phyloP scores from a whole-genome alignment of 2,797 vertebrate genomes.

The Sternotherus odoratus region DNA sequence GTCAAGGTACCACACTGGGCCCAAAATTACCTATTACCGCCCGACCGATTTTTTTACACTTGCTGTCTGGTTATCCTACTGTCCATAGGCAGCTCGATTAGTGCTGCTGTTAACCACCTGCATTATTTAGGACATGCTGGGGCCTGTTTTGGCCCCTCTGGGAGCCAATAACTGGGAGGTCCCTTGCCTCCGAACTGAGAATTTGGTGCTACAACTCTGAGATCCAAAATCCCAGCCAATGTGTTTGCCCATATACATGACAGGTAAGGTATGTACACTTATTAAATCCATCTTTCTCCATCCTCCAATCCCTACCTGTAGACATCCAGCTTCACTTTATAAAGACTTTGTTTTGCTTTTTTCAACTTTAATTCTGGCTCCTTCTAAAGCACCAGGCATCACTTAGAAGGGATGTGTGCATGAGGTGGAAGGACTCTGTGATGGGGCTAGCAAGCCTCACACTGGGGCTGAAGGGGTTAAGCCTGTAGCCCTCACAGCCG shows the following conservation, averaged over 20 bases:
- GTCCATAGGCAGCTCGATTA: background rate
- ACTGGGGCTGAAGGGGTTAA: too few relatives aligned
- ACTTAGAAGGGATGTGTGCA: background rate
- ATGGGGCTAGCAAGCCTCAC: too few relatives aligned
- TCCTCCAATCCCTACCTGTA: background rate
- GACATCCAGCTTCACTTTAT: background rate
- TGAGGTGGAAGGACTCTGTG: background rate
- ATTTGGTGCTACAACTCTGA: slow-evolving; percentile 15
- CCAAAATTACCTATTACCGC: too few relatives aligned
- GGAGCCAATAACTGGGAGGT: background rate
- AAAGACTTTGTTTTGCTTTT: background rate
- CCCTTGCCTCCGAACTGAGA: background rate
- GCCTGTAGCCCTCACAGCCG: too few relatives aligned
- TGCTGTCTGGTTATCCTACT: background rate
- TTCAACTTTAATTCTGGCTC: slow-evolving; percentile 30
- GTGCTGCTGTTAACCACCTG: background rate
- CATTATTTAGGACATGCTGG: background rate
- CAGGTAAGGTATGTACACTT: background rate
- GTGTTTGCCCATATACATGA: background rate
- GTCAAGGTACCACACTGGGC: too few relatives aligned
- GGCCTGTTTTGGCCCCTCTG: background rate
- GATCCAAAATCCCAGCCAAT: background rate
- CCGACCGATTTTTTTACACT: too few relatives aligned
- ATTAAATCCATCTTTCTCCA: background rate
- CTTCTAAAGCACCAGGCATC: background rate